Evolutionary conservation across 2,888 invertebrate species (phyloP).

Genomic region (Pollenia angustigena): DNA sequence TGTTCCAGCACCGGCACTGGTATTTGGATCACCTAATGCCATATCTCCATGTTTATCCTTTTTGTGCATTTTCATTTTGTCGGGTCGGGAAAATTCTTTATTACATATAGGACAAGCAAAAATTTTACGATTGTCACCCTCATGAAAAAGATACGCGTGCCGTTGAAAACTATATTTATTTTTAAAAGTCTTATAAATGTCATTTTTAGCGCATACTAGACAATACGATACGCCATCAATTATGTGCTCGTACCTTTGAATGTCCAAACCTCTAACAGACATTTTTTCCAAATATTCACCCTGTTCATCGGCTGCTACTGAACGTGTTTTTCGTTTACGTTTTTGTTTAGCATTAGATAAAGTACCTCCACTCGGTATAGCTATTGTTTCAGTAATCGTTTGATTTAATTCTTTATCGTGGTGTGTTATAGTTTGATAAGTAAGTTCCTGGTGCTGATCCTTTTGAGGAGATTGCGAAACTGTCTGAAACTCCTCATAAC

Average conservation of each 20-base stretch:
- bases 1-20: conserved; percentile 52
- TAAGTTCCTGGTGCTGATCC: conserved; percentile 72
- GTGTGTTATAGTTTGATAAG: conserved; percentile 77
- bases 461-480: conserved; percentile 73
- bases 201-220: conserved; percentile 83
- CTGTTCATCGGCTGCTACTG: conserved; percentile 82
- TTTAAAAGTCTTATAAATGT: conserved; percentile 83
- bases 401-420: conserved; percentile 73
- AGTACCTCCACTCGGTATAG: conserved; percentile 65
- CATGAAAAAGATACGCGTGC: conserved; percentile 83
- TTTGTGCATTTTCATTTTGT: conserved; percentile 84
- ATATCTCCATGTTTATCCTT: conserved; percentile 82
- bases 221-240: conserved; percentile 83
- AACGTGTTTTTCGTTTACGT: conserved; percentile 82
- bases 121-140: conserved; percentile 83
- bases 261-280: conserved; percentile 83
- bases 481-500: conserved; percentile 79
- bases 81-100: conserved; percentile 83
- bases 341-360: conserved; percentile 79
- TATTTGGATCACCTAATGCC: conserved; percentile 74
- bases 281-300: conserved; percentile 83
- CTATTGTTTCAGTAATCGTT: conserved; percentile 74
- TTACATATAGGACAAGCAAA: conserved; percentile 83
- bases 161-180: conserved; percentile 83
- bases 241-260: conserved; percentile 83